Evolutionary conservation across 2,797 vertebrate genomes (phyloP).

Genomic region (Malurus leucopterus): DNA sequence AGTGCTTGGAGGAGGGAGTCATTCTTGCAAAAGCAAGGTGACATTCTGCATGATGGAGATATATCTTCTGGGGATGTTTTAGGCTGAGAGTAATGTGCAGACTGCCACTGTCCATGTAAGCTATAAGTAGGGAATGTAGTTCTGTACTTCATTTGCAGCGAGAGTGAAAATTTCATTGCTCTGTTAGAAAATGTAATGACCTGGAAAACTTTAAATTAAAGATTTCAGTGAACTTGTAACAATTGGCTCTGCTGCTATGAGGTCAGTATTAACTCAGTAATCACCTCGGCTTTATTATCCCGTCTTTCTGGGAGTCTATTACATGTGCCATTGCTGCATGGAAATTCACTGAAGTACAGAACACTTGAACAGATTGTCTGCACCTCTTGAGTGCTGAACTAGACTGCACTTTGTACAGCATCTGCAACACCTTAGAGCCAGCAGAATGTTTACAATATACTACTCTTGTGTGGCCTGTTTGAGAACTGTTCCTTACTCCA

Average conservation of each 20-base stretch:
- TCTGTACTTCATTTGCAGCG: not conserved
- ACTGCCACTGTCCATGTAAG: not conserved
- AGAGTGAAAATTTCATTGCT: not conserved
- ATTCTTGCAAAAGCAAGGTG: not conserved
- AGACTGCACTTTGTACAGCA: not conserved
- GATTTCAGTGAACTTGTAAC: accelerated
- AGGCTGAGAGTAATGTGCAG: not conserved
- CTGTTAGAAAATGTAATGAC: not conserved
- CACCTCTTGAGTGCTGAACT: not conserved
- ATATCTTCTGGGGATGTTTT: not conserved
- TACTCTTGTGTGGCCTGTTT: not conserved
- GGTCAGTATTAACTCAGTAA: not conserved
- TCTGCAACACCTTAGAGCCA: slow-evolving; percentile 5
- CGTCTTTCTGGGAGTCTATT: not conserved
- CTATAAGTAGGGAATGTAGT: not conserved
- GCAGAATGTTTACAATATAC: slow-evolving; percentile 33
- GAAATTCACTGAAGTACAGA: not conserved
- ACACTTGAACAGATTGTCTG: not conserved
- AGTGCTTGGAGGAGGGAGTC: not conserved
- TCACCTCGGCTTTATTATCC: not conserved
- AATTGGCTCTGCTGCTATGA: not conserved
- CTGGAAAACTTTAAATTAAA: not conserved
- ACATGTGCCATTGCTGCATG: not conserved
- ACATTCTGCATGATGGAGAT: not conserved
- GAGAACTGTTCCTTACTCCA: slow-evolving; percentile 8